A percentile compares a stretch with the other conserved stretches of the same genome.
Evolutionary conservation across 1,140 invertebrate species (phyloP).

Genomic region (Ooceraea biroi): DNA sequence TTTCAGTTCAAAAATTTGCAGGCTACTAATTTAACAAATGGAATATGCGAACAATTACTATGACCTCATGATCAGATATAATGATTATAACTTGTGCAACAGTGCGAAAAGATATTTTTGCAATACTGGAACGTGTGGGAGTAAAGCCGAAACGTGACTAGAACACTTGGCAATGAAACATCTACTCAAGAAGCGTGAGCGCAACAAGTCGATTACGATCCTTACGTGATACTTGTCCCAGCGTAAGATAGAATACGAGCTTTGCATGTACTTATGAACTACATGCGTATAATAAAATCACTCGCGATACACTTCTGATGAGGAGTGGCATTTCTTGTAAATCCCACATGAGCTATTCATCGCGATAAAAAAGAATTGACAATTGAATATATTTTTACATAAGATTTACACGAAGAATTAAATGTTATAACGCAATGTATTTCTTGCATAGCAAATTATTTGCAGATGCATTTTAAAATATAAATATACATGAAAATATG

Average conservation of each 20-base stretch:
- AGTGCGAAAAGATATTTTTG: neutral
- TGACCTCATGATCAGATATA: neutral
- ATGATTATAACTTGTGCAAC: neutral
- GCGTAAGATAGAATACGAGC: neutral
- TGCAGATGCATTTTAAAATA: conserved; percentile 1
- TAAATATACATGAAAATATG: neutral
- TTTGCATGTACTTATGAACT: conserved; percentile 1
- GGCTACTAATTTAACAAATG: neutral
- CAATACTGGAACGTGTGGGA: too few relatives aligned
- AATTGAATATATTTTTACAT: neutral
- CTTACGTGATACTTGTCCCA: neutral
- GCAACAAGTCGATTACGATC: conserved; percentile 33
- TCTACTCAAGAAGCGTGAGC: neutral
- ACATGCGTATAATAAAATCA: neutral
- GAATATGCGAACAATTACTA: neutral
- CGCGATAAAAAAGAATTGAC: neutral
- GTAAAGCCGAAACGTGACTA: neutral
- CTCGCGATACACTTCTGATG: conserved; percentile 7
- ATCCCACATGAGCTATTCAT: neutral
- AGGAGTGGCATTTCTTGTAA: neutral
- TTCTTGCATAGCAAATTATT: neutral
- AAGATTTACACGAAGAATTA: neutral
- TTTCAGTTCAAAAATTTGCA: neutral
- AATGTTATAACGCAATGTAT: neutral
- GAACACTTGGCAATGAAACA: neutral